phyloP scores from a whole-genome alignment of 2,113 vertebrate genomes.

The Tupaia tana region DNA sequence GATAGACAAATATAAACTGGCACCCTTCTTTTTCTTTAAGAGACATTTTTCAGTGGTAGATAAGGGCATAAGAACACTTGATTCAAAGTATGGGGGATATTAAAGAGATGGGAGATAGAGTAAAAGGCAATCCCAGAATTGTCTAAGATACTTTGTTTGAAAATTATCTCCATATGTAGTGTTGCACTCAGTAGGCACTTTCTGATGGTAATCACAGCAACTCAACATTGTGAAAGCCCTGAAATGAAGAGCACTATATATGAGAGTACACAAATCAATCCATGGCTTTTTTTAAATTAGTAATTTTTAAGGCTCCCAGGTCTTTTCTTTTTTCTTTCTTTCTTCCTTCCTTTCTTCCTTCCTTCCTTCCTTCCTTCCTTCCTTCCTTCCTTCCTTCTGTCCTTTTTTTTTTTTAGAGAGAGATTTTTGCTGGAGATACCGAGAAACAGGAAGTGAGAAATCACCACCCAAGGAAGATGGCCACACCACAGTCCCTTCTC shows the following conservation, averaged over 20 bases:
- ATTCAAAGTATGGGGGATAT: neutral
- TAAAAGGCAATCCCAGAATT: neutral
- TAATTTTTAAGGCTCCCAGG: neutral
- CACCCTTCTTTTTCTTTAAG: neutral
- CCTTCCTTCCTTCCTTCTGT: no score
- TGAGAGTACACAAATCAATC: neutral
- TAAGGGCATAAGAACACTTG: neutral
- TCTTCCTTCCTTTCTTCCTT: no score
- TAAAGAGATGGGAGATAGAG: neutral
- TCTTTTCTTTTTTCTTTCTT: neutral
- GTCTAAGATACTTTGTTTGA: neutral
- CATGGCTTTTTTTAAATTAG: neutral
- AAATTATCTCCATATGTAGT: neutral
- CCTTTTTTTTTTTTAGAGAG: no score
- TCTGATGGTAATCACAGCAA: neutral
- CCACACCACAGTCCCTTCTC: no score
- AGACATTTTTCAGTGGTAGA: constrained; percentile 9
- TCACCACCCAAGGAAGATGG: no score
- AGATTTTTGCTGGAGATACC: no score
- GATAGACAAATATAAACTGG: neutral
- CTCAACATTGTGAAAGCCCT: neutral
- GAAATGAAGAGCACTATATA: neutral
- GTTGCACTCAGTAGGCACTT: neutral
- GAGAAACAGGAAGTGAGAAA: no score
- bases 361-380: no score